Conservation (phyloP, 2,888 invertebrate genomes). For the Coenonympha glycerion region DNA sequence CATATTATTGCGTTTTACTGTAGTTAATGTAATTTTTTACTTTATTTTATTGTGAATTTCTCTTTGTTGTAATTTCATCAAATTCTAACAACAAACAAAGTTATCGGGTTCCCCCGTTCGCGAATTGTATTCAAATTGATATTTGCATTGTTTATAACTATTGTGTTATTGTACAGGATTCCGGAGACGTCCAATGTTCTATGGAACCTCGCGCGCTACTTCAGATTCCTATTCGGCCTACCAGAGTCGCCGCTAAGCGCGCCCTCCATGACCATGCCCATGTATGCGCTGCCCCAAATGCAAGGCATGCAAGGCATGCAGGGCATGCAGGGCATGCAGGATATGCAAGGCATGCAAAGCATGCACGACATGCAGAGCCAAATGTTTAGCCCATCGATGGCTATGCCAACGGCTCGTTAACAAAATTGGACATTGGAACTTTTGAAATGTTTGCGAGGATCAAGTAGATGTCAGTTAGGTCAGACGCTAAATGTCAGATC, state of each 20-base stretch:
- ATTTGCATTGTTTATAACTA: conserved; percentile 37
- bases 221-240: conserved; percentile 68
- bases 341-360: conserved; percentile 30
- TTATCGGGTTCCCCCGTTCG: conserved; percentile 15
- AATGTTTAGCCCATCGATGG: conserved; percentile 41
- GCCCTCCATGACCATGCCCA: conserved; percentile 64
- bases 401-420: conserved; percentile 51
- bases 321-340: conserved; percentile 28
- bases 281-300: conserved; percentile 69
- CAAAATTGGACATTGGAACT: conserved; percentile 68
- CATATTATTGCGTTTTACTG: too few relatives aligned
- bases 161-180: conserved; percentile 58
- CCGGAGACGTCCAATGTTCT: conserved; percentile 74
- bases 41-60: too few relatives aligned
- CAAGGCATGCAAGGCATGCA: conserved; percentile 32
- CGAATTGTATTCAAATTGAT: conserved; percentile 35
- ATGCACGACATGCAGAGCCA: conserved; percentile 32
- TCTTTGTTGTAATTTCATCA: too few relatives aligned
- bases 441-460: conserved; percentile 51
- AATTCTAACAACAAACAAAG: neutral
- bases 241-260: conserved; percentile 62
- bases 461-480: conserved; percentile 59
- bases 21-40: too few relatives aligned
- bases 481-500: conserved; percentile 68
- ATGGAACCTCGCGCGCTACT: conserved; percentile 73